Base-by-base conservation (phyloP, 92 coral and sea anemone species). In the Actinernus sp. region DNA sequence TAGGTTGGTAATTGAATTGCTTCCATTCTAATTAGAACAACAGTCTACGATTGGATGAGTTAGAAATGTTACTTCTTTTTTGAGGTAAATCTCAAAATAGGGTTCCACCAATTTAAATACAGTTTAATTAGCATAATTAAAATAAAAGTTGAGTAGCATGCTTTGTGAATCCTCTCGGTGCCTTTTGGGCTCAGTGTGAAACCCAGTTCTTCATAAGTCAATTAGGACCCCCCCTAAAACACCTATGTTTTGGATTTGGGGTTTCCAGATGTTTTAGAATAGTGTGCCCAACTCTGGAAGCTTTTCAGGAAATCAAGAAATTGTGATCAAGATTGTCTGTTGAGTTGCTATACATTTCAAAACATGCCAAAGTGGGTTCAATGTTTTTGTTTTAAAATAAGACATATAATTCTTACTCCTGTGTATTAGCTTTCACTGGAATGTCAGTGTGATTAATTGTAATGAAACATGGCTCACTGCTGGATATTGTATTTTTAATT, bases 1-100 rank as follows among this genome's bases (percentile, higher is more conserved):
- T 90, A 81, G 76, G 34, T 47, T 67, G 50, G 76, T 90, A 90
- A 90, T 90, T 76, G 89, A 90, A 56, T 85, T 85, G 66, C 70
- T 32, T 64, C 91, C 31, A 38, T 37, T 58, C 59, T 78, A 68
- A 63, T 63, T 78, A 57, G n/a, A 33, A 70, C 19, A 70, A 31
- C 39, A 8, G 14, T 31, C 24, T 56, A 43, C 20, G 31, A 70
- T 70, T 70, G 78, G 78, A 37, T 23, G 23, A 30, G 29, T 4
- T n/a, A 24, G 27, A 53, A 68, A 68, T 68, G 75, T 76, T 61
- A 49, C 69, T 48, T 55, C 62, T 53, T 60, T 69, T 47, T 27
- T 43, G 21, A 51, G 77, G 48, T 52, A 53, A 39, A 72, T 68
- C 65, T 69, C 79, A 21, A 56, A 68, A 70, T 76, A 28, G 47